phyloP scores from a whole-genome alignment of 2,888 invertebrate species.

The Hermaeophaga mercurialis region DNA sequence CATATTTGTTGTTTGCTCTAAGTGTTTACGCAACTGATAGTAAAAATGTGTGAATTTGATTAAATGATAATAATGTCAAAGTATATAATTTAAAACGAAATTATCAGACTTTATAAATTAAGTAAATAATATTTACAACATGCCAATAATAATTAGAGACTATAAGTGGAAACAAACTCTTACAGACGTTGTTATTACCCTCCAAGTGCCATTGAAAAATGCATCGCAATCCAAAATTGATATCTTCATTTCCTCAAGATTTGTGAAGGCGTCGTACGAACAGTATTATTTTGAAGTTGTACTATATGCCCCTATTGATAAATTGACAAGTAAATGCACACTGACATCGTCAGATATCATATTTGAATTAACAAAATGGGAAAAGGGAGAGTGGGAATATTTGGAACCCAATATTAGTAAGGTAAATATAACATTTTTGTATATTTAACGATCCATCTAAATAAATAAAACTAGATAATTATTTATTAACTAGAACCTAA shows the following conservation, averaged over 20 bases:
- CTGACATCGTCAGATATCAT: slow-evolving; percentile 64
- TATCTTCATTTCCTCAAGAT: slow-evolving; percentile 70
- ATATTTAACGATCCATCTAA: no score
- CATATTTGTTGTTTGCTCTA: no score
- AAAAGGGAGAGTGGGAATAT: slow-evolving; percentile 62
- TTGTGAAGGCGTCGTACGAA: slow-evolving; percentile 73
- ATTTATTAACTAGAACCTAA: background rate
- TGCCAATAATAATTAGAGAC: slow-evolving; percentile 79
- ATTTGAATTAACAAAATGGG: slow-evolving; percentile 70
- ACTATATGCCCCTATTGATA: slow-evolving; percentile 66
- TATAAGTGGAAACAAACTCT: slow-evolving; percentile 75
- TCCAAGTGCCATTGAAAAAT: slow-evolving; percentile 70
- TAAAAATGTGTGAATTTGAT: no score
- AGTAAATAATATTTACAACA: slow-evolving; percentile 45
- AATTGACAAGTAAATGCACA: slow-evolving; percentile 67
- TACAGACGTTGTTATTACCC: slow-evolving; percentile 60
- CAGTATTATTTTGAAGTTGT: slow-evolving; percentile 79
- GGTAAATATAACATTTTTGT: background rate
- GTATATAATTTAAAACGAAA: no score
- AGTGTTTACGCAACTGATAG: no score
- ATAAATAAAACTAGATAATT: no score
- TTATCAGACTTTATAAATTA: no score
- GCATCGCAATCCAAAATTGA: slow-evolving; percentile 69
- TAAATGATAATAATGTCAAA: no score
- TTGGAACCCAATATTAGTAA: slow-evolving; percentile 63